These are phyloP conservation scores for Anthrax anthrax DNA, from an alignment of 2,888 invertebrate species.

Conservation along the genomic window DNA sequence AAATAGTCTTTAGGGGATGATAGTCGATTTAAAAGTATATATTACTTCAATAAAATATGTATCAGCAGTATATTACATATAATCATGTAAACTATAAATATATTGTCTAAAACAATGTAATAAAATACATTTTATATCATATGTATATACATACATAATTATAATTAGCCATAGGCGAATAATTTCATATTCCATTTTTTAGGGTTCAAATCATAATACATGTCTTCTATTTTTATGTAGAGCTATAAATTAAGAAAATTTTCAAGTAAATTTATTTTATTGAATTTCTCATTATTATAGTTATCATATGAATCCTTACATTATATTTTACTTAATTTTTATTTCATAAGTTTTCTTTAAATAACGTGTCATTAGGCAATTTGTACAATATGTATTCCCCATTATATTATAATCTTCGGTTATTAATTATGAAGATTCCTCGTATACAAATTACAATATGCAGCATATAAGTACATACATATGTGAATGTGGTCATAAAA, in stretches of 20 bases:
- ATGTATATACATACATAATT: background rate
- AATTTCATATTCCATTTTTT: background rate
- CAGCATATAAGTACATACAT: too few relatives aligned
- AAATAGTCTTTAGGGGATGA: too few relatives aligned
- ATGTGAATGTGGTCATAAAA: too few relatives aligned
- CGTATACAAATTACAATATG: too few relatives aligned
- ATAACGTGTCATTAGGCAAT: slow-evolving; percentile 8
- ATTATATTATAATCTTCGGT: slow-evolving; percentile 7
- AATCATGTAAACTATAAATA: too few relatives aligned
- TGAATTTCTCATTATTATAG: background rate
- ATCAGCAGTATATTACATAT: too few relatives aligned
- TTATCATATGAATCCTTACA: background rate
- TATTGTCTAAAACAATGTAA: background rate
- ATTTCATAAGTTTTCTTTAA: background rate
- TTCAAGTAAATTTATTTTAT: background rate
- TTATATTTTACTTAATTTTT: background rate
- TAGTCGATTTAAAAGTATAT: too few relatives aligned
- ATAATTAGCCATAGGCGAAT: background rate
- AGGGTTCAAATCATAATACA: background rate
- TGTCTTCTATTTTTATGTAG: background rate
- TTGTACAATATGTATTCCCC: background rate
- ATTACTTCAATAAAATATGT: too few relatives aligned
- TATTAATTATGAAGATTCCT: slow-evolving; percentile 5
- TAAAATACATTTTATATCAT: background rate
- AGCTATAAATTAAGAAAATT: too few relatives aligned